Percentiles rank a stretch among this genome's conserved stretches.
phyloP scores from a whole-genome alignment of 2,113 vertebrate species.

The Neoarius graeffei region DNA sequence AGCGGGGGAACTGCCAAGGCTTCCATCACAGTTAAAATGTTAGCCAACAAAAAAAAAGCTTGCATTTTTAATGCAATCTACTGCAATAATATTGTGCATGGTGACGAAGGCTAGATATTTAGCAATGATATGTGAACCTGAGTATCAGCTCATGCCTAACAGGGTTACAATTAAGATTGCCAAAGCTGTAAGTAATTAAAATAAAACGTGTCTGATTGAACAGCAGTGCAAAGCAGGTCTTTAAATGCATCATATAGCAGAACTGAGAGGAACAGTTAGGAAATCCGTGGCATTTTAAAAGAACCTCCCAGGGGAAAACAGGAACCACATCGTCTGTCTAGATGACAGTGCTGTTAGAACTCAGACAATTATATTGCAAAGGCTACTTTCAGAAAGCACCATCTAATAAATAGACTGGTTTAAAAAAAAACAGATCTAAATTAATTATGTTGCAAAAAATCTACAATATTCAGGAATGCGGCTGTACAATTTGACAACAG shows the following conservation, averaged over 20 bases:
- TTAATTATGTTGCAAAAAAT: slow-evolving; percentile 51
- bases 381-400: slow-evolving; percentile 63
- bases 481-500: slow-evolving; percentile 44
- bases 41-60: neutral
- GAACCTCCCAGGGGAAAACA: slow-evolving; percentile 52
- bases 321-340: slow-evolving; percentile 42
- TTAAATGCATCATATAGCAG: slow-evolving; percentile 45
- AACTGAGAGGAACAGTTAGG: slow-evolving; percentile 42
- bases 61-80: neutral
- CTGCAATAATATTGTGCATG: neutral
- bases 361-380: slow-evolving; percentile 51
- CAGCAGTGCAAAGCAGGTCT: slow-evolving; percentile 61
- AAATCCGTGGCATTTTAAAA: slow-evolving; percentile 55
- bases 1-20: neutral
- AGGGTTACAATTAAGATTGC: slow-evolving; percentile 21
- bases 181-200: slow-evolving; percentile 38
- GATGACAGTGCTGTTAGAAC: slow-evolving; percentile 3
- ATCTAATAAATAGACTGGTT: slow-evolving; percentile 65
- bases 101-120: neutral
- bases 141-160: neutral
- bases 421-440: slow-evolving; percentile 38
- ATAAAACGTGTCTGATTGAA: slow-evolving; percentile 50
- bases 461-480: slow-evolving; percentile 60
- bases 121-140: neutral
- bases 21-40: neutral